Evolutionary conservation across 2,113 vertebrate species (phyloP).

Genomic region (Cavia porcellus): DNA sequence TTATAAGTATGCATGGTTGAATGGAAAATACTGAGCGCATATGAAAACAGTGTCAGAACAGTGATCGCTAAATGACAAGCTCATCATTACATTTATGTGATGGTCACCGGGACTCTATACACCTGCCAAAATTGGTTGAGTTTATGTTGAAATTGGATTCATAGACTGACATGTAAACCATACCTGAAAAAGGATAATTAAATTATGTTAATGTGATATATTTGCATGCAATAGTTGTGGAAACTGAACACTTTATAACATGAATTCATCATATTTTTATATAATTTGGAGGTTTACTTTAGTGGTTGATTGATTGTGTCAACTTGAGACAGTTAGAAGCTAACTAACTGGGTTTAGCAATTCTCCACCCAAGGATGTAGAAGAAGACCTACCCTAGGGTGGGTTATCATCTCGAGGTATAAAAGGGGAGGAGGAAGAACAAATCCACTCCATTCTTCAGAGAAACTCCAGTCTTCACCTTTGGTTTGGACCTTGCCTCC

Average conservation of each 20-base stretch:
- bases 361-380: too few species aligned
- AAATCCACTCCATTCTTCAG: too few species aligned
- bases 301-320: too few species aligned
- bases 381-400: too few species aligned
- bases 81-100: not conserved
- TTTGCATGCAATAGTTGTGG: not conserved
- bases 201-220: not conserved
- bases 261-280: not conserved
- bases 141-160: not conserved
- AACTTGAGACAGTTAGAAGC: too few species aligned
- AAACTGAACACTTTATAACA: not conserved
- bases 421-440: too few species aligned
- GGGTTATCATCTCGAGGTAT: too few species aligned
- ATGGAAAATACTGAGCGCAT: not conserved
- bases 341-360: too few species aligned
- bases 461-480: too few species aligned
- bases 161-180: not conserved
- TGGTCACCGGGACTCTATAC: not conserved
- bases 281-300: not conserved
- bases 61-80: not conserved
- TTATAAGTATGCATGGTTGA: not conserved
- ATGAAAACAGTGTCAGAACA: not conserved
- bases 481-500: too few species aligned
- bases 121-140: not conserved
- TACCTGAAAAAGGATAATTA: not conserved